phyloP scores from a whole-genome alignment of 2,113 vertebrate genomes.

The Acanthisitta chloris region DNA sequence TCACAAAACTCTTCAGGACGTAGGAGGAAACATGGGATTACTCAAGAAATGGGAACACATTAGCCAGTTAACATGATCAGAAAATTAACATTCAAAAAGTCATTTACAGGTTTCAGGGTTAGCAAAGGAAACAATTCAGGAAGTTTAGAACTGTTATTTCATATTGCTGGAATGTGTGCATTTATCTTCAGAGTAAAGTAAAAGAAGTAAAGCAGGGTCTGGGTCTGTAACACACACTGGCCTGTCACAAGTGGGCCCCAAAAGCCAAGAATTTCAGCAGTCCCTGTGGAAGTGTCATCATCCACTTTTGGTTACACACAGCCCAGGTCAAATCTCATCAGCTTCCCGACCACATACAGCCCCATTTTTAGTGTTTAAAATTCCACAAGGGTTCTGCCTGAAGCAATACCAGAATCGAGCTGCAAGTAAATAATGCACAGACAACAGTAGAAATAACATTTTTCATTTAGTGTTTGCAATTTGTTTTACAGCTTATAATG shows the following conservation, averaged over 20 bases:
- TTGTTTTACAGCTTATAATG: slow-evolving; percentile 57
- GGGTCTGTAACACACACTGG: not conserved
- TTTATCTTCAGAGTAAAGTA: not conserved
- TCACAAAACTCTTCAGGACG: slow-evolving; percentile 25
- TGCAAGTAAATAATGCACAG: not conserved
- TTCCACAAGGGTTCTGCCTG: not conserved
- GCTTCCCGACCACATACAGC: fast-evolving
- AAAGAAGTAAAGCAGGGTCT: not conserved
- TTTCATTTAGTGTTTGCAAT: slow-evolving; percentile 53
- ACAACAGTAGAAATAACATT: slow-evolving; percentile 18
- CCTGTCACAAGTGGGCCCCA: not conserved
- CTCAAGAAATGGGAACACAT: not conserved
- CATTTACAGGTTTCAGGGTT: not conserved
- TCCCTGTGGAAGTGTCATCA: not conserved
- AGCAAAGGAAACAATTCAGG: not conserved
- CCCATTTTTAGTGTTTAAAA: not conserved
- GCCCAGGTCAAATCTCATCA: not conserved
- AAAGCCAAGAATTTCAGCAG: not conserved
- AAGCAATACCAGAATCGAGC: not conserved
- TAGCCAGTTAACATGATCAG: slow-evolving; percentile 26
- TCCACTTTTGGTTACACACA: not conserved
- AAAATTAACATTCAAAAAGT: not conserved
- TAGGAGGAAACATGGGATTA: slow-evolving; percentile 37
- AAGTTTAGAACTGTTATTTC: not conserved
- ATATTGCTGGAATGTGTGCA: fast-evolving